phyloP scores from a whole-genome alignment of 2,113 vertebrate species.

The Antidorcas marsupialis region DNA sequence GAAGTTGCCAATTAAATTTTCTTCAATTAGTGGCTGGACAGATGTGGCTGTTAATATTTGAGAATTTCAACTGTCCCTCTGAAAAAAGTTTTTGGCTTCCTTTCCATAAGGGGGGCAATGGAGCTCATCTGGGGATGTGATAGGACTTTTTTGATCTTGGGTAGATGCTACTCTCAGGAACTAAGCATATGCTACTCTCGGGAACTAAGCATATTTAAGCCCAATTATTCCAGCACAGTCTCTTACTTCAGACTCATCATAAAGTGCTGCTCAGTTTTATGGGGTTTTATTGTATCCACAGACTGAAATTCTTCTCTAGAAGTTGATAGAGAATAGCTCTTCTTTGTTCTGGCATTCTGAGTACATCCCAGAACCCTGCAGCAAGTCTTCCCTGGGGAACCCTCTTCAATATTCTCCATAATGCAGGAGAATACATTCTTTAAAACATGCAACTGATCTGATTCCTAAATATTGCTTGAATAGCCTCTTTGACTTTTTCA shows the following conservation, averaged over 20 bases:
- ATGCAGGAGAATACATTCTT: neutral
- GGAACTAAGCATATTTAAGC: neutral
- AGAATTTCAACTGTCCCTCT: neutral
- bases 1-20: neutral
- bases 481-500: neutral
- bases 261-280: neutral
- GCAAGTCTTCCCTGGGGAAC: neutral
- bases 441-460: neutral
- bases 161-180: neutral
- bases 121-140: neutral
- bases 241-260: neutral
- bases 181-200: neutral
- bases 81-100: neutral
- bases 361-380: neutral
- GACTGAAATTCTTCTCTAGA: neutral
- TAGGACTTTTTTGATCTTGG: neutral
- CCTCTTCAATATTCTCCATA: neutral
- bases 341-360: neutral
- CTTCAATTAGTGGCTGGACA: neutral
- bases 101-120: neutral
- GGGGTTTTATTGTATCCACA: neutral
- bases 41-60: neutral
- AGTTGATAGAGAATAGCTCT: neutral
- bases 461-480: conserved; percentile 13
- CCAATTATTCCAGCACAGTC: neutral